Conservation (phyloP, 2,797 vertebrate species). For the Lemur catta region DNA sequence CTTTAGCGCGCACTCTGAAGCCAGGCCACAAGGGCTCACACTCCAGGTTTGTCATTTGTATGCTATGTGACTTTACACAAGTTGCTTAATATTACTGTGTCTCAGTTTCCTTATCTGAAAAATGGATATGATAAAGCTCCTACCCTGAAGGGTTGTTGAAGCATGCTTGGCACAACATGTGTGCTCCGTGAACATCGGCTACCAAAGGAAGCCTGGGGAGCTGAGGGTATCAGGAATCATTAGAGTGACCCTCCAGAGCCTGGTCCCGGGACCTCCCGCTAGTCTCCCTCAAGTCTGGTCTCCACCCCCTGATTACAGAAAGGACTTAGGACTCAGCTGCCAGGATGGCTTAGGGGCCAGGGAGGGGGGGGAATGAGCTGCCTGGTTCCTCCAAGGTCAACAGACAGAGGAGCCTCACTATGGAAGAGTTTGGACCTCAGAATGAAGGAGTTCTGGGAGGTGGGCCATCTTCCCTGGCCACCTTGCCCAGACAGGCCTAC, state of each 20-base stretch:
- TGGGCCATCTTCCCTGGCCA: background rate
- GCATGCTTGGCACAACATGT: background rate
- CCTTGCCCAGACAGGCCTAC: background rate
- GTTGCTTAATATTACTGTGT: constrained; percentile 72
- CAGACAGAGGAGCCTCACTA: background rate
- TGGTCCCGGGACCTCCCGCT: background rate
- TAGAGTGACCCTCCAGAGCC: background rate
- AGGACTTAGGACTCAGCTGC: background rate
- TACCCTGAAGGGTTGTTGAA: constrained; percentile 53
- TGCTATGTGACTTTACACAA: constrained; percentile 53
- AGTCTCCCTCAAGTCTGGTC: background rate
- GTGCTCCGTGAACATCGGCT: fast-evolving
- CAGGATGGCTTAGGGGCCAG: background rate
- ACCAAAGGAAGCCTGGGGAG: background rate
- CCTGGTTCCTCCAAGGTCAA: background rate
- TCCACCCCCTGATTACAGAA: too few species aligned
- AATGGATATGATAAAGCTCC: constrained; percentile 57
- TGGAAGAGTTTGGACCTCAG: background rate
- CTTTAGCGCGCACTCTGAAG: background rate
- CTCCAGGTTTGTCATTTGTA: background rate
- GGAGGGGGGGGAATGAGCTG: background rate
- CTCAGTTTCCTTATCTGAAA: constrained; percentile 68
- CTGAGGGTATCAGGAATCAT: background rate
- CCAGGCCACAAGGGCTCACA: background rate
- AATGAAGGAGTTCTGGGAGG: background rate